A percentile compares a stretch with the other conserved stretches of the same genome.
Conservation (phyloP, 1,140 invertebrate genomes). For the Sycophila sp. region DNA sequence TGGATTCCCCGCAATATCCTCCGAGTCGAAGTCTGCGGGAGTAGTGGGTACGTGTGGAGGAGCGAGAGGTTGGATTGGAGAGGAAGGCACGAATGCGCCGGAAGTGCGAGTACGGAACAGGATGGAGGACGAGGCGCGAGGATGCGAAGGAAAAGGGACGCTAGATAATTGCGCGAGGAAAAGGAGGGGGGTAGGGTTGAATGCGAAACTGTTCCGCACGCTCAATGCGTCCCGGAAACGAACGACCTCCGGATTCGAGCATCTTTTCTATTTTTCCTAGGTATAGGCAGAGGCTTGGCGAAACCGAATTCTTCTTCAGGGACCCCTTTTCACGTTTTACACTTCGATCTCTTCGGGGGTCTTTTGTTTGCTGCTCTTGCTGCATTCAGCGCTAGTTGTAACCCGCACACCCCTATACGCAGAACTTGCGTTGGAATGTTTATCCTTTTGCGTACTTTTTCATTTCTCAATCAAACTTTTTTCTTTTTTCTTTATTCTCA, state of each 20-base stretch:
- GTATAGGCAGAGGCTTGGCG: too few relatives aligned
- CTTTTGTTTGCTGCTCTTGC: too few relatives aligned
- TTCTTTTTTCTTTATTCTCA: too few relatives aligned
- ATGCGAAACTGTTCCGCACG: constrained; percentile 23
- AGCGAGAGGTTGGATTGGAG: neutral
- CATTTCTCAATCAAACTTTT: too few relatives aligned
- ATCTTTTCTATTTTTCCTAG: constrained; percentile 15
- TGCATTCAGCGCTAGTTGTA: too few relatives aligned
- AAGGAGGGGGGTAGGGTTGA: neutral
- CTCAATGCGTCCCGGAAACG: constrained; percentile 25
- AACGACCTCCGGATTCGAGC: constrained; percentile 23
- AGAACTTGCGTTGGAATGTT: too few relatives aligned
- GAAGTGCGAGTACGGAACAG: too few relatives aligned
- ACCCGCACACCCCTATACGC: too few relatives aligned
- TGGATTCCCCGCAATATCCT: constrained; percentile 34
- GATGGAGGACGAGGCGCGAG: neutral
- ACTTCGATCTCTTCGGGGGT: too few relatives aligned
- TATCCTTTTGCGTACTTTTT: too few relatives aligned
- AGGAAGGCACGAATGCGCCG: neutral
- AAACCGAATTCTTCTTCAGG: too few relatives aligned
- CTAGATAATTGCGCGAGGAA: neutral
- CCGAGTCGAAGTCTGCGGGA: neutral
- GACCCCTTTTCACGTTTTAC: too few relatives aligned
- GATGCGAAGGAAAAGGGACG: neutral
- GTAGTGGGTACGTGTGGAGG: neutral